Base-by-base conservation (phyloP, 2,113 vertebrate species). In the Ciconia boyciana region DNA sequence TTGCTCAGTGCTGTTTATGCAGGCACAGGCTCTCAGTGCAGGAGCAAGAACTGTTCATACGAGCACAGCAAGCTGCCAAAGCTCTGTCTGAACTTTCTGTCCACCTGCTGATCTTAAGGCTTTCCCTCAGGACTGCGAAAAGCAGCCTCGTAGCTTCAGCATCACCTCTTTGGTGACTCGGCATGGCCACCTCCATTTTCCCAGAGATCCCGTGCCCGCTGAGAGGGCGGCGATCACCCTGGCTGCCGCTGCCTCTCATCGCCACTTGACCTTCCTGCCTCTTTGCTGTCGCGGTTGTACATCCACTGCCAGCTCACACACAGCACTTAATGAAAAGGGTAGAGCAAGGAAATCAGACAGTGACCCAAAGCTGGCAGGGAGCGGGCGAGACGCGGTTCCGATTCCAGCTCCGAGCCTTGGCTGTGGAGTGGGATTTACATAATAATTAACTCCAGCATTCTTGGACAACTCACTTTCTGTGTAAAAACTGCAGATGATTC, bases 401-500 rank as follows among this genome's bases (percentile, higher is more conserved):
- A 6, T 66, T 71, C 39, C 86, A 86, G 93, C 72, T 41, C 49
- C 0, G 2, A 92, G 84, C 66, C 48, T 57, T 36, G 96, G 76
- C 92, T 57, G 48, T 1, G 25, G 71, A 87, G 70, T 7, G 57
- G 93, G 95, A 97, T 97, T 97, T 97, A 92, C 95, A 97, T 95
- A 89, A 96, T 95, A 93, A 98, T 97, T 94, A 96, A 95, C 94
- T 96, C 90, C 7, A 3, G 48, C 62, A 77, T 90, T 91, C 94
- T 95, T 96, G 96, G 94, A 92, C 94, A 94, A 91, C 81, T 95
- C 80, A 13, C 80, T 97, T 74, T 97, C 90, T 65, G 94, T 58
- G 86, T 52, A 94, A 79, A 92, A 90, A 88, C 94, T 87, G 95
- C 85, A 93, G 96, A 94, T 92, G 97, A 97, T 98, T 97, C 96